Evolutionary conservation across 2,797 vertebrate genomes (phyloP), one percentile per base, ranked within the genome.

Genomic region (Oophaga sylvatica): DNA sequence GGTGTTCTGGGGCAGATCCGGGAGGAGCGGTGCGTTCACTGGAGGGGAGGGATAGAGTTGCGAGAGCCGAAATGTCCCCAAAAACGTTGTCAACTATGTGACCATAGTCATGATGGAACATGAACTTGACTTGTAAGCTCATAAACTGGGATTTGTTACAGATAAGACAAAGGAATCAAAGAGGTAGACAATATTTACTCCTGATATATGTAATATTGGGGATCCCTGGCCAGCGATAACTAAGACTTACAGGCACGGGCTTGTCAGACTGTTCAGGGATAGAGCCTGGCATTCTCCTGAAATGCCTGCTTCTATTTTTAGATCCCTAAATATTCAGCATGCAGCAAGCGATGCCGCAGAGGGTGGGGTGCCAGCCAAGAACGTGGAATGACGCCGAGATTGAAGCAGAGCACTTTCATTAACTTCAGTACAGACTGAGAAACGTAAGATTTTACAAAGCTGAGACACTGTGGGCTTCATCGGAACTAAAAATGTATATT

Each of bases 261-360:
- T 86, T 56, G 80, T 63, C 63, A 89, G 84, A 62, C 60, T 31
- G 41, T 79, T 79, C 84, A 73, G 88, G 80, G 83, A 83, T 56
- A 56, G 80, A 59, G 87, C 70, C 84, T 70, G 62, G 75, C 84
- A 60, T 83, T 89, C 84, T 89, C 80, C 84, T 85, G 73, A 87
- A 87, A 79, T 78, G 88, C 84, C 63, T 89, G 88, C 31, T 86
- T 89, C 88, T 89, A 89, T 89, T 83, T 86, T 78, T 89, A 89
- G 88, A 67, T 71, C n/a, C 88, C 84, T 89, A 89, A 89, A 89
- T 89, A 89, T 89, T 89, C 88, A 76, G 70, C 84, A 86, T 86
- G 88, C 84, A 86, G 84, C 84, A 85, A 82, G 84, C 73, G 57
- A 79, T 89, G 88, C 88, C 80, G 88, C 84, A 89, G 84, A 89